Base-by-base conservation (phyloP, 2,888 invertebrate genomes). In the Drosophila mulleri region DNA sequence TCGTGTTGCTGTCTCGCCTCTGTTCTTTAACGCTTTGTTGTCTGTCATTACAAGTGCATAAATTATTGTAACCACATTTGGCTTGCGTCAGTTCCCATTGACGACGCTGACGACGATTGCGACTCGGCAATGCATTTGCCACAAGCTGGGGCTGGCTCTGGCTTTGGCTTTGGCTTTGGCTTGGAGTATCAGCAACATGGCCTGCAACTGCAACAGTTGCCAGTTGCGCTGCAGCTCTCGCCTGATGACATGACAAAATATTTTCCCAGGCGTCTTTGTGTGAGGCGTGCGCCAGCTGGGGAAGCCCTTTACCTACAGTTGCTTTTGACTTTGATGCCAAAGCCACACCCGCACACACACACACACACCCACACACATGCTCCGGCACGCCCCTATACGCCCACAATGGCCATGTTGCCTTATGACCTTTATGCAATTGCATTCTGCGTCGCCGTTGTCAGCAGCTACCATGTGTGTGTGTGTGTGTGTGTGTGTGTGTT, bases 61-160 rank as follows among this genome's bases (percentile, higher is more conserved):
- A 87, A 87, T 87, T 90, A 87, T 89, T 87, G 90, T 89, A 89
- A 87, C 87, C 90, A 72, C 87, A 90, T 89, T 87, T 89, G 90
- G 86, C 84, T 70, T 88, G 90, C 86, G 78, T 81, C 89, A 72
- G 80, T 67, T 57, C 66, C 69, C 78, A 72, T 78, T 66, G 69
- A 73, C 78, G 65, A 65, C 48, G 63, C 45, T 41, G 44, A 61
- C 57, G 64, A 72, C 50, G 56, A 47, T 45, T 74, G 18, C 45
- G 63, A 60, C 69, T 68, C 37, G 41, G 74, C 39, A 41, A 59
- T 57, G 59, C 45, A 45, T 41, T 37, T 44, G 39, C 26, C 54
- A 3, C 41, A 18, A 37, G 26, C 7, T 12, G n/a, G 26, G 29
- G 29, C 42, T 16, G 54, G 53, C 52, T 39, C 23, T 35, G 45